Conservation (phyloP, 2,113 vertebrate genomes). For the Oryctolagus cuniculus region mOryCun1.1 NC_091435.1:83654001-83654500, state of each 20-base stretch:
- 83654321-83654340: background rate
- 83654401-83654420: constrained; percentile 62
- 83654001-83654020: constrained; percentile 42
- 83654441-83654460: background rate
- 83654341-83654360: constrained; percentile 45
- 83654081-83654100: background rate
- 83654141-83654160: constrained; percentile 29
- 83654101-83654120: background rate
- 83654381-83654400: constrained; percentile 47
- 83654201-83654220: background rate
- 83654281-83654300: constrained; percentile 57
- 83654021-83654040: constrained; percentile 13
- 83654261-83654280: constrained; percentile 15
- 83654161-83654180: constrained; percentile 46
- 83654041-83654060: background rate
- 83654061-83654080: background rate
- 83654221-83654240: too few relatives aligned
- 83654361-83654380: constrained; percentile 55
- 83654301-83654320: constrained; percentile 16
- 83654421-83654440: constrained; percentile 56
- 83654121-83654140: background rate
- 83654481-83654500: background rate
- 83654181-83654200: constrained; percentile 30
- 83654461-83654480: constrained; percentile 47
- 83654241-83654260: constrained; percentile 55